phyloP scores from a whole-genome alignment of 2,888 invertebrate genomes.

The Drosophila demipolita region DNA sequence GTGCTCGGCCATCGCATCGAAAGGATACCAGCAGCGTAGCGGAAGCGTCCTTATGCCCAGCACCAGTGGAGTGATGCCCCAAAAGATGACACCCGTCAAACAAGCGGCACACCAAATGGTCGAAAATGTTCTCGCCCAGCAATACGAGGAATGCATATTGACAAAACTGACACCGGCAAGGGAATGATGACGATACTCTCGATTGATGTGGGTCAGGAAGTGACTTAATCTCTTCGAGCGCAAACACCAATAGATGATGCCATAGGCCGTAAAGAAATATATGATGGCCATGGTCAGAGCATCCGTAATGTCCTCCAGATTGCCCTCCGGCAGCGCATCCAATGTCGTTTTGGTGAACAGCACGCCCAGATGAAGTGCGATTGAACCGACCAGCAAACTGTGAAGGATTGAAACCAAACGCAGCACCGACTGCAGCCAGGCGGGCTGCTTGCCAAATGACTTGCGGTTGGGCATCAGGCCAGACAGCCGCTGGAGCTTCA shows the following conservation, averaged over 20 bases:
- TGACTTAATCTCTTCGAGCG: constrained; percentile 43
- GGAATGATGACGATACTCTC: constrained; percentile 78
- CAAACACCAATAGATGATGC: constrained; percentile 73
- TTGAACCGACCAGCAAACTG: constrained; percentile 48
- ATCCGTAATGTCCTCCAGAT: constrained; percentile 78
- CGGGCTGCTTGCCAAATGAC: constrained; percentile 49
- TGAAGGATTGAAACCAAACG: constrained; percentile 21
- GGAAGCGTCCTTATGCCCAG: constrained; percentile 71
- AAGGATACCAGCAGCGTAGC: constrained; percentile 83
- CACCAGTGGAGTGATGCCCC: constrained; percentile 77
- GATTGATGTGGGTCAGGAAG: constrained; percentile 68
- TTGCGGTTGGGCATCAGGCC: constrained; percentile 63
- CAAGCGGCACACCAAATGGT: constrained; percentile 71
- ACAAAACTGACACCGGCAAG: constrained; percentile 81
- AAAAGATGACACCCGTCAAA: constrained; percentile 68
- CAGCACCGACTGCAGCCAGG: constrained; percentile 24
- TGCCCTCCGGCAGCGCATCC: constrained; percentile 66
- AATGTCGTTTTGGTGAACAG: constrained; percentile 72
- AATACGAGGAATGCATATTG: constrained; percentile 57
- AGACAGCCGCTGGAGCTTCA: constrained; percentile 50
- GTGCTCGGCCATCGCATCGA: constrained; percentile 72
- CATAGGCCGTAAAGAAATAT: constrained; percentile 75
- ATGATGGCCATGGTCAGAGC: constrained; percentile 79
- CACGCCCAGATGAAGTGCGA: constrained; percentile 66
- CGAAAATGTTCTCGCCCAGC: constrained; percentile 54